Evolutionary conservation across 2,113 vertebrate species (phyloP).

Genomic region (Phainopepla nitens): DNA sequence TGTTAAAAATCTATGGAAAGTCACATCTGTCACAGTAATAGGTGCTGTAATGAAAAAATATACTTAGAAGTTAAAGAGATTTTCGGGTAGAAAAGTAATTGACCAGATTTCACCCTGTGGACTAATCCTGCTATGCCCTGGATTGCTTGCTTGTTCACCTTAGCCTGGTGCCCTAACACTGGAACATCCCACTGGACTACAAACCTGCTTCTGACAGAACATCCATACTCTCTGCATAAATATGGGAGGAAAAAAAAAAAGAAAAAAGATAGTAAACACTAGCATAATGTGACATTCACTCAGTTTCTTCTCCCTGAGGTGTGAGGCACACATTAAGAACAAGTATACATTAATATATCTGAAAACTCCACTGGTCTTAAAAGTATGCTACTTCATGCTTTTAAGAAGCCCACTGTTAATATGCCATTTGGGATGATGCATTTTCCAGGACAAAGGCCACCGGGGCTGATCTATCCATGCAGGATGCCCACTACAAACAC

Average conservation of each 20-base stretch:
- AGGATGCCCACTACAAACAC: not conserved
- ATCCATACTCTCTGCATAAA: not conserved
- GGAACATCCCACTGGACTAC: not conserved
- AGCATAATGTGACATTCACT: not conserved
- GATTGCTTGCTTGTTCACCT: not conserved
- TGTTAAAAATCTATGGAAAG: not conserved
- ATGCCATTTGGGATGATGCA: not conserved
- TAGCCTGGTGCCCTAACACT: not conserved
- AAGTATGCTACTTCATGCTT: not conserved
- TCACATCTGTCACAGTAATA: not conserved
- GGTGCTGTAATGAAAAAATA: not conserved
- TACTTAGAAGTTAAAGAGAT: conserved; percentile 20
- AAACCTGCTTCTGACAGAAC: not conserved
- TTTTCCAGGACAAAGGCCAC: not conserved
- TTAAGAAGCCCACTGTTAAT: not conserved
- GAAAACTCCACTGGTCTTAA: not conserved
- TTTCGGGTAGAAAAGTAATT: conserved; percentile 24
- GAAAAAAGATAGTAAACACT: not conserved
- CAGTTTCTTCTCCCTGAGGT: not conserved
- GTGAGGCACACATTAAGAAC: not conserved
- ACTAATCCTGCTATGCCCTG: conserved; percentile 6
- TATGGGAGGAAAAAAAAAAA: not conserved
- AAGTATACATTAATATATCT: not conserved
- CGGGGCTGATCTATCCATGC: not conserved
- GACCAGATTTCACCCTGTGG: not conserved